phyloP scores from a whole-genome alignment of 2,113 vertebrate genomes.

The Martes martes region DNA sequence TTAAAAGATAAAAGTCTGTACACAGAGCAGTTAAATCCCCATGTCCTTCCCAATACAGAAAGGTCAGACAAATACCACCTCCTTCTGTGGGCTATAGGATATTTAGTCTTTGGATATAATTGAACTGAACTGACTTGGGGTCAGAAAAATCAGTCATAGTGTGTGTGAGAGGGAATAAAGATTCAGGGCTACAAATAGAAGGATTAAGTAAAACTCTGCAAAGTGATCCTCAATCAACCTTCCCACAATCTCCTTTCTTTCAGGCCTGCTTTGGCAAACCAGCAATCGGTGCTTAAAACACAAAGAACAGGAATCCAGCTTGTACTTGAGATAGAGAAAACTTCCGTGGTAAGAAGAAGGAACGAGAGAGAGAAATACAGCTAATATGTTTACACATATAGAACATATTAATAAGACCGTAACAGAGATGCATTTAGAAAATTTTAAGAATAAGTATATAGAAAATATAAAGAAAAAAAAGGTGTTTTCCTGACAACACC shows the following conservation, averaged over 20 bases:
- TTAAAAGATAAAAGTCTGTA: background rate
- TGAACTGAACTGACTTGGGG: background rate
- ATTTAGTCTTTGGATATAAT: background rate
- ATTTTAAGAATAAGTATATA: background rate
- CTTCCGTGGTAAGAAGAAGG: background rate
- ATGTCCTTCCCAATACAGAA: background rate
- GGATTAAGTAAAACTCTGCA: background rate
- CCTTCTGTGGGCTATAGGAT: background rate
- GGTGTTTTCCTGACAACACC: background rate
- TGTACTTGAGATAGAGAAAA: background rate
- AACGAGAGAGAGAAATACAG: background rate
- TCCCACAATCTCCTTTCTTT: background rate
- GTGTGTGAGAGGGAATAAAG: background rate
- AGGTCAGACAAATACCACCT: background rate
- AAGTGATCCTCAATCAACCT: background rate
- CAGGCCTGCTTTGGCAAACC: background rate
- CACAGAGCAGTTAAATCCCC: background rate
- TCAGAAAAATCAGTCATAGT: slow-evolving; percentile 14
- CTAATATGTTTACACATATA: background rate
- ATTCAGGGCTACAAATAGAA: background rate
- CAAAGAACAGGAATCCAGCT: background rate
- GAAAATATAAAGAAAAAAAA: background rate
- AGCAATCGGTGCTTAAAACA: background rate
- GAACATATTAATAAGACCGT: background rate
- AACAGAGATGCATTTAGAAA: background rate